phyloP scores from a whole-genome alignment of 2,113 vertebrate species.

The Galeopterus variegatus region DNA sequence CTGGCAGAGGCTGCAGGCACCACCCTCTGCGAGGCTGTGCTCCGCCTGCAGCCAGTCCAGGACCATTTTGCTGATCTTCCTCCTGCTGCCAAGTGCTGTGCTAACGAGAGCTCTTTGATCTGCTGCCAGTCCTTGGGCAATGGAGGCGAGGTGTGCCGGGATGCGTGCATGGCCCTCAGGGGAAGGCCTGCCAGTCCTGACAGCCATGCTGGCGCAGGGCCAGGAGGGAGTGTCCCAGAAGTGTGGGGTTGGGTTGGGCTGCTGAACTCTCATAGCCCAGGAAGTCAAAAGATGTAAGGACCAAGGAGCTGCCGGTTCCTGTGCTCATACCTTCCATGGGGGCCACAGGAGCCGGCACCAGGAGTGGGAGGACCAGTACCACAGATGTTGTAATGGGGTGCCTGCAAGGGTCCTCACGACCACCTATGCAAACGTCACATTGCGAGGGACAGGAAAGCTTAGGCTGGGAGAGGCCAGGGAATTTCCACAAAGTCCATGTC shows the following conservation, averaged over 20 bases:
- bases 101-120: constrained; percentile 85
- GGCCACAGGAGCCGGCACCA: background rate
- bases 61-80: constrained; percentile 71
- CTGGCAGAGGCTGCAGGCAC: constrained; percentile 8
- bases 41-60: constrained; percentile 65
- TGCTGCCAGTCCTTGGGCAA: constrained; percentile 85
- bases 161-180: background rate
- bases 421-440: background rate
- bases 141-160: constrained; percentile 80
- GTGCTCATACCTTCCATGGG: accelerated
- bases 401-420: accelerated
- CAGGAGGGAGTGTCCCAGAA: background rate
- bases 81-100: constrained; percentile 84
- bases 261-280: background rate
- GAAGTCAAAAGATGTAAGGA: background rate
- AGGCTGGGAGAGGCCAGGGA: background rate
- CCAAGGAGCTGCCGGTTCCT: accelerated
- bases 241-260: constrained; percentile 5
- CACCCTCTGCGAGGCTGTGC: constrained; percentile 43
- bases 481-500: background rate
- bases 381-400: accelerated
- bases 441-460: background rate
- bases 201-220: background rate
- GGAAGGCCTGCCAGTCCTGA: background rate
- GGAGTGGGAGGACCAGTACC: background rate